Conservation (phyloP, 2,888 invertebrate species). For the Acleris cristana region DNA sequence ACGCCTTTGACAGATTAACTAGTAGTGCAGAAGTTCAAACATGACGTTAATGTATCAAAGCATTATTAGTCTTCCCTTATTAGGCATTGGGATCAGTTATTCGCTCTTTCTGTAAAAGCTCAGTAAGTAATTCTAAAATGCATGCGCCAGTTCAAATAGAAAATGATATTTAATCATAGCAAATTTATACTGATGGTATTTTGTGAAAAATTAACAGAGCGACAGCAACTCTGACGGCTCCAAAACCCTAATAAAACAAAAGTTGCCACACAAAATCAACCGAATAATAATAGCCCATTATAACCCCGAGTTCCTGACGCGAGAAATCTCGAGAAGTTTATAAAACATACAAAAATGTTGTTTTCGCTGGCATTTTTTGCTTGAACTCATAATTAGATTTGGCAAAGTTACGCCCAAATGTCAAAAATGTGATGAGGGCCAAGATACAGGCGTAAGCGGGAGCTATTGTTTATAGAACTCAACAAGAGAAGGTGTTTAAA, state of each 20-base stretch:
- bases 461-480: not conserved
- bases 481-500: not conserved
- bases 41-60: too few species aligned
- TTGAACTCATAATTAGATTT: slow-evolving; percentile 79
- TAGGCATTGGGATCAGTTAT: too few species aligned
- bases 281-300: slow-evolving; percentile 37
- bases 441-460: slow-evolving; percentile 44
- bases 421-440: slow-evolving; percentile 50
- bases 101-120: too few species aligned
- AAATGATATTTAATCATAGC: too few species aligned
- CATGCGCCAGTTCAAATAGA: too few species aligned
- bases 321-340: slow-evolving; percentile 49
- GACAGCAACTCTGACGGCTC: not conserved
- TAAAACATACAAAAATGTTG: slow-evolving; percentile 68
- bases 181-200: too few species aligned
- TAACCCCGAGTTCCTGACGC: slow-evolving; percentile 54
- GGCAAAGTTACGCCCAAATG: slow-evolving; percentile 71
- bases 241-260: slow-evolving; percentile 7
- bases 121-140: too few species aligned
- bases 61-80: too few species aligned
- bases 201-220: too few species aligned
- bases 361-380: slow-evolving; percentile 63
- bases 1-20: too few species aligned
- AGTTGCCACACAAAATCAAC: slow-evolving; percentile 16
- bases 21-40: too few species aligned